Evolutionary conservation across 2,113 vertebrate genomes (phyloP).

Genomic region (Phrynosoma blainvillii): DNA sequence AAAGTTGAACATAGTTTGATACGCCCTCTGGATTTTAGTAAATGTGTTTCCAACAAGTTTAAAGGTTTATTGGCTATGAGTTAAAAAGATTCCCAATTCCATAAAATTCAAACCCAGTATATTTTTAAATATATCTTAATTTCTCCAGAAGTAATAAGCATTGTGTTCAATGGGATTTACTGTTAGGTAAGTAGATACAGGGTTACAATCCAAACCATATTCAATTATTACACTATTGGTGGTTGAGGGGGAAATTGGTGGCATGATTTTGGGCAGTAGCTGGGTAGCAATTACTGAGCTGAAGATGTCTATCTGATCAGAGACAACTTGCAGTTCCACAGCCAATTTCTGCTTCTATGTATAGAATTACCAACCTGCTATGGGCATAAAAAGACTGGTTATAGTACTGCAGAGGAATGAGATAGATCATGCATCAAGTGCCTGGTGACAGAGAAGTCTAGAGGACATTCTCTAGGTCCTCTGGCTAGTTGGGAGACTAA

Average conservation of each 20-base stretch:
- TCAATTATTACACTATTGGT: neutral
- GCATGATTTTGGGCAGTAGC: neutral
- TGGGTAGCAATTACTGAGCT: neutral
- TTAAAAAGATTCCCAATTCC: too few relatives aligned
- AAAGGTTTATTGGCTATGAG: too few relatives aligned
- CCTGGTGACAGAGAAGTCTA: neutral
- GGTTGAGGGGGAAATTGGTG: neutral
- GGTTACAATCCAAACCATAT: neutral
- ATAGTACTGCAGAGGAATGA: neutral
- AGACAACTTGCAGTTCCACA: neutral
- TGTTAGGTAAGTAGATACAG: too few relatives aligned
- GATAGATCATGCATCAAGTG: neutral
- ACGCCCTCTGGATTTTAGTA: too few relatives aligned
- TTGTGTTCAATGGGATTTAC: too few relatives aligned
- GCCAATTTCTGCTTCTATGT: neutral
- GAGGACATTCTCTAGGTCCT: neutral
- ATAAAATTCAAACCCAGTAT: too few relatives aligned
- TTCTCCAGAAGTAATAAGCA: too few relatives aligned
- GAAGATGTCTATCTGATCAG: neutral
- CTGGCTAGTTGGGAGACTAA: neutral
- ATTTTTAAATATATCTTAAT: too few relatives aligned
- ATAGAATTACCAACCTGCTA: neutral
- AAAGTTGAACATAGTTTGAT: too few relatives aligned
- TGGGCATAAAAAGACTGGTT: neutral
- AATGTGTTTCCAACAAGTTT: too few relatives aligned